Evolutionary conservation across 1,140 invertebrate genomes (phyloP).

Genomic region (Drosophila sp.): DNA sequence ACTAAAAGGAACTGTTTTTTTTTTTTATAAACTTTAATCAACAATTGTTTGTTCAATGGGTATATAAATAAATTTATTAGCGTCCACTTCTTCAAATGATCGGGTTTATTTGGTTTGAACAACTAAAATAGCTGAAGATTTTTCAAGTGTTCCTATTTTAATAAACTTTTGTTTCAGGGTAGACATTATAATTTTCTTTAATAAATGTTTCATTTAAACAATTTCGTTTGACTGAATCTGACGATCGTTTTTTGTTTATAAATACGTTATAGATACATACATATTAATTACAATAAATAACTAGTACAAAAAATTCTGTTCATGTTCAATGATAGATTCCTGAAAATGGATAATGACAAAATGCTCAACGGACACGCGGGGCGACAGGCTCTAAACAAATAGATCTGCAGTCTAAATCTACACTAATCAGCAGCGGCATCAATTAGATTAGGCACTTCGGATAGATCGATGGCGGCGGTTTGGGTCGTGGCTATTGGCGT

Average conservation of each 20-base stretch:
- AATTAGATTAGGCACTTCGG: slow-evolving; percentile 58
- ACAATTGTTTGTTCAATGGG: too few species aligned
- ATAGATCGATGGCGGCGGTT: slow-evolving; percentile 8
- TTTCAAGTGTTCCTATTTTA: background rate
- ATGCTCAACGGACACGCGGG: slow-evolving; percentile 35
- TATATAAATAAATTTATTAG: too few species aligned
- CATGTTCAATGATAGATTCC: slow-evolving; percentile 34
- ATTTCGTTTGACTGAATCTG: slow-evolving; percentile 30
- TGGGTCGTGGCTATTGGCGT: background rate
- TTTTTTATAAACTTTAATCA: too few species aligned
- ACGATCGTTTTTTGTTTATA: slow-evolving; percentile 41
- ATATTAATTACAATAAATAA: slow-evolving; percentile 74
- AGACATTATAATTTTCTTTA: slow-evolving; percentile 9
- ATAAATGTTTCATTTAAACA: background rate
- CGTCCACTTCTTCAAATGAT: too few species aligned
- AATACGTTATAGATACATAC: slow-evolving; percentile 40
- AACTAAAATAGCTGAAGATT: too few species aligned
- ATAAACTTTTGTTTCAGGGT: background rate
- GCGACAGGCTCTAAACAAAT: background rate
- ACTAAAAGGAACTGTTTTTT: too few species aligned
- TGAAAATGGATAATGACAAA: slow-evolving; percentile 48
- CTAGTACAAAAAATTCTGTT: slow-evolving; percentile 43
- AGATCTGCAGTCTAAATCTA: background rate
- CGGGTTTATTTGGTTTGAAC: too few species aligned
- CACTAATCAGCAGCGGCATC: slow-evolving; percentile 47